Base-by-base conservation (phyloP, 2,797 vertebrate genomes). In the Bradypodion pumilum region DNA sequence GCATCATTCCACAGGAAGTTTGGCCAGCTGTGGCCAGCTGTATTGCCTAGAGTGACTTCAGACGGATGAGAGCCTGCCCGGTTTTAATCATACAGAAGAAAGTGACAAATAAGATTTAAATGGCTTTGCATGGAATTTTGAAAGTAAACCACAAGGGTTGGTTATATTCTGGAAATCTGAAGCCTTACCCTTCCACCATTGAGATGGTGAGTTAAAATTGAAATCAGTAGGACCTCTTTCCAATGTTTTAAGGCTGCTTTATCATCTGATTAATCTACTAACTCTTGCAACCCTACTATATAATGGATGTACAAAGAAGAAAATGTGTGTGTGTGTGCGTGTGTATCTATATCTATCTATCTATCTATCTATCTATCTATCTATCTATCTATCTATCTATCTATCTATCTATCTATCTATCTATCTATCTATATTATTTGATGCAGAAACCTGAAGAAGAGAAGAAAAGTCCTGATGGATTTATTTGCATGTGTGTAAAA, bases 401-500 rank as follows among this genome's bases (percentile, higher is more conserved):
- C n/a, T n/a, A n/a, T n/a, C n/a, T n/a, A n/a, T n/a, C n/a, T n/a
- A n/a, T n/a, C n/a, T n/a, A n/a, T n/a, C n/a, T n/a, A n/a, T n/a
- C n/a, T n/a, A n/a, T n/a, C n/a, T n/a, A n/a, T n/a, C n/a, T n/a
- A n/a, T n/a, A n/a, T n/a, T n/a, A n/a, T n/a, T n/a, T 85, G 68
- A 37, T 92, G 87, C 90, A 90, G 86, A 83, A 35, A 13, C 40
- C 29, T 13, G 6, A n/a, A n/a, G 49, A 44, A n/a, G 7, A 2
- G 23, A 0, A 23, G 2, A 65, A 46, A 79, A 52, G 10, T 15
- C 7, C 15, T 29, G 35, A 82, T 0, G 52, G n/a, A 78, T 81
- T 88, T 89, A 23, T 83, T 88, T 90, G 70, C 69, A 27, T 72
- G 72, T 32, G 29, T 35, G 29, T 10, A 44, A 85, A 85, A 77